Evolutionary conservation across 1,140 invertebrate genomes (phyloP), one percentile per base, ranked within the genome.

Genomic region (Steinernema khuongi): DNA sequence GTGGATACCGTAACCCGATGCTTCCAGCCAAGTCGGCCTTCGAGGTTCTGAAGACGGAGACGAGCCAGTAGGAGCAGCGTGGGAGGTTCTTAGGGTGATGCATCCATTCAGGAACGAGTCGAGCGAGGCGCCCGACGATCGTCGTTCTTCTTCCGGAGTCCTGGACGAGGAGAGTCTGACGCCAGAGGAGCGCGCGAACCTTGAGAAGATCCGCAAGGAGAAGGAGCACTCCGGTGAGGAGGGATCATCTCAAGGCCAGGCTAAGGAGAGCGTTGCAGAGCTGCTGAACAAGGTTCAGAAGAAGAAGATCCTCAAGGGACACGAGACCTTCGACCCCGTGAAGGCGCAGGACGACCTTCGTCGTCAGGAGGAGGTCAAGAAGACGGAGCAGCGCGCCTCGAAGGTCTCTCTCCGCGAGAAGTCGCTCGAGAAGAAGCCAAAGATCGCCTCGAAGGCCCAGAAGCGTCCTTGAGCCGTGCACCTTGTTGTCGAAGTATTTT

Each of bases 231-330:
- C 50, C 14, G 50, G 50, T 60, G 14, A 26, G 50, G 7, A n/a
- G n/a, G 7, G 50, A 7, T 2, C 14, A 60, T 7, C 50, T 4
- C 50, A 60, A 60, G 7, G 36, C n/a, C n/a, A 7, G 7, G 36
- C 7, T 41, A 26, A 60, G 26, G 14, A n/a, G 36, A 7, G 50
- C 2, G 4, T n/a, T 60, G 14, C 50, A 60, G 50, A 60, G 50
- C 50, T 60, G 11, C 50, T 60, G 11, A 60, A 60, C 50, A 60
- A 60, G 50, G 50, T 60, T 7, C 50, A 60, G 26, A 60, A 60
- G 50, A 60, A 60, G 22, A 60, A 60, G 19, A 60, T 60, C 50
- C 14, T 7, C 14, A 7, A 60, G 11, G 11, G 11, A 7, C 14
- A 60, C 4, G 11, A 60, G 22, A 60, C 50, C 4, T 60, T 60